These are phyloP conservation scores for Acrocephalus kingi DNA, from an alignment of 2,113 vertebrate species.

Conservation along the genomic window DNA sequence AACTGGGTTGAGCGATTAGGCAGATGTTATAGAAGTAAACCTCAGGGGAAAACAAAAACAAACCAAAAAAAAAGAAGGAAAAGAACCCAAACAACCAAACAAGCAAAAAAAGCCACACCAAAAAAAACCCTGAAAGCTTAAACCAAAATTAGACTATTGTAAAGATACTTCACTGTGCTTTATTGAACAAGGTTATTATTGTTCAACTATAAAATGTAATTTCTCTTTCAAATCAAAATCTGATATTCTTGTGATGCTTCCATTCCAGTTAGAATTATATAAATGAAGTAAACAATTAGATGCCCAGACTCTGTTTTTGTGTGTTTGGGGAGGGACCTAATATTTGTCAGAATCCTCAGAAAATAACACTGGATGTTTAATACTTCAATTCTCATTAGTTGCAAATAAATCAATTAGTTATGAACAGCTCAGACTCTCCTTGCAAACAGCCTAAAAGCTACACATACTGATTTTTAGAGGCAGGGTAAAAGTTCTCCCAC, in stretches of 20 bases:
- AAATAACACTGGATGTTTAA: neutral
- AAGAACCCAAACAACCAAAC: neutral
- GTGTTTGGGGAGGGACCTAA: neutral
- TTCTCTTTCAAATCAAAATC: neutral
- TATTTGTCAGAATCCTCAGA: neutral
- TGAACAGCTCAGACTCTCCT: neutral
- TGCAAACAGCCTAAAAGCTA: neutral
- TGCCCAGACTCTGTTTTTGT: neutral
- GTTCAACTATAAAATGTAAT: neutral
- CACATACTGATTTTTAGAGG: constrained; percentile 1
- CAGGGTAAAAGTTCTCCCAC: constrained; percentile 43
- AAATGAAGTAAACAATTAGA: neutral
- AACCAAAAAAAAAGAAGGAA: neutral
- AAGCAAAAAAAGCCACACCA: no score
- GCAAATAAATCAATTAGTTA: neutral
- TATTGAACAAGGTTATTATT: neutral
- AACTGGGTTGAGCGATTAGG: neutral
- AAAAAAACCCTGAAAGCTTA: neutral
- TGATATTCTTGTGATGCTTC: neutral
- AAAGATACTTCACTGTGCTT: neutral
- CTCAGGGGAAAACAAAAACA: fast-evolving
- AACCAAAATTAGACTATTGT: neutral
- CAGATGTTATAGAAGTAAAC: neutral
- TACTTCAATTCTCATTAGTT: neutral
- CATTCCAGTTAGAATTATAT: neutral